These are phyloP conservation scores for Aleiodes alternator DNA, from an alignment of 2,888 invertebrate genomes.

Conservation along the genomic window DNA sequence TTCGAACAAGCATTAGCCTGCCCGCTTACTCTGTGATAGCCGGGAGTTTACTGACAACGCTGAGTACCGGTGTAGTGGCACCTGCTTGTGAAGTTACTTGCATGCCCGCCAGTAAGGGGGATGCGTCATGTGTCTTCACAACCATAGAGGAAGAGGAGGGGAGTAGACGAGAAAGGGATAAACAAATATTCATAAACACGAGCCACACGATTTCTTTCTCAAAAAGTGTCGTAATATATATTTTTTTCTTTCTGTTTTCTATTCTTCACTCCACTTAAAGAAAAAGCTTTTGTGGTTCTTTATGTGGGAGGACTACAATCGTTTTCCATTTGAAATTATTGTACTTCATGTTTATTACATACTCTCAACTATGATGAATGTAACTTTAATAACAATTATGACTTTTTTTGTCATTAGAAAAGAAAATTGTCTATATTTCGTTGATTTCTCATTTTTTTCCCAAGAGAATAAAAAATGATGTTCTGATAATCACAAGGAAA, in stretches of 20 bases:
- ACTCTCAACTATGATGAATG: neutral
- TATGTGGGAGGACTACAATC: neutral
- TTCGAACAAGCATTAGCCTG: conserved; percentile 34
- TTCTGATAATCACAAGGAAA: too few species aligned
- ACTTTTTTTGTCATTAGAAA: neutral
- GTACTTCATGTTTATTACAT: neutral
- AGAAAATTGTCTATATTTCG: too few species aligned
- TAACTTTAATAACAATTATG: neutral
- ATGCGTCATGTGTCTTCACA: conserved; percentile 64
- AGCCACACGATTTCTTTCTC: conserved; percentile 11
- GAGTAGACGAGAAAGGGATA: conserved; percentile 42
- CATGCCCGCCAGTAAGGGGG: conserved; percentile 60
- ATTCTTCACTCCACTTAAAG: neutral
- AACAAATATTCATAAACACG: conserved; percentile 48
- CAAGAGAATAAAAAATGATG: too few species aligned
- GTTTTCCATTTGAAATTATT: neutral
- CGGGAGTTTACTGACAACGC: conserved; percentile 71
- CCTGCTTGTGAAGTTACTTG: conserved; percentile 70
- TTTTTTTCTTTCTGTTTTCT: conserved; percentile 1
- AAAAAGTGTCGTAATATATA: conserved; percentile 34
- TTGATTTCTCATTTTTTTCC: too few species aligned
- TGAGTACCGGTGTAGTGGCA: conserved; percentile 62
- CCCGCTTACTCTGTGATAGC: conserved; percentile 58
- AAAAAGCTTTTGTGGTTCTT: neutral
- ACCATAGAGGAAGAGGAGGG: conserved; percentile 53